These are phyloP conservation scores for Oscheius sp. DNA, from an alignment of 2,888 invertebrate genomes.

Conservation along the genomic window DNA sequence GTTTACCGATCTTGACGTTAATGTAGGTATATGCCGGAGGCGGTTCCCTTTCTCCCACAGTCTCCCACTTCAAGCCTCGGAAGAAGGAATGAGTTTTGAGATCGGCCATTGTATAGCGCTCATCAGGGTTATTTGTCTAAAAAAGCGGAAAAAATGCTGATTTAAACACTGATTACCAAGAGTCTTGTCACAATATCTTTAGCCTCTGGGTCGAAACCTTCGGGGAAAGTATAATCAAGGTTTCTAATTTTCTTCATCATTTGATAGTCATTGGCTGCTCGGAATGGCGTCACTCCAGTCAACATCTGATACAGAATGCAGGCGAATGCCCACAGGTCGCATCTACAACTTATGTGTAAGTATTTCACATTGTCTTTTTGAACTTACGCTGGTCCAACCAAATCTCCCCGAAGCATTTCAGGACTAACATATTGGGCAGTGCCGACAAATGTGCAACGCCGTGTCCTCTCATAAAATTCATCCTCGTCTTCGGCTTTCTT, in stretches of 20 bases:
- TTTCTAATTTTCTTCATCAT: constrained; percentile 93
- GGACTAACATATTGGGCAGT: constrained; percentile 99
- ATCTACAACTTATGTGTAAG: constrained; percentile 4
- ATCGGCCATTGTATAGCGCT: constrained; percentile 80
- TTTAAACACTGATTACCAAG: constrained; percentile 77
- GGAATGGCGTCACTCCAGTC: constrained; percentile 90
- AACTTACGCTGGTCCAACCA: constrained; percentile 60
- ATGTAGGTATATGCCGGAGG: constrained; percentile 79
- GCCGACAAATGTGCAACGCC: constrained; percentile 84
- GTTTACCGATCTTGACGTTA: constrained; percentile 77
- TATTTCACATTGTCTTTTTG: not conserved
- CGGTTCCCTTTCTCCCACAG: constrained; percentile 75
- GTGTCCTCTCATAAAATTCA: constrained; percentile 39
- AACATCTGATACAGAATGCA: constrained; percentile 83
- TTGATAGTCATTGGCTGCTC: constrained; percentile 89
- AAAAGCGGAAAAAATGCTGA: not conserved
- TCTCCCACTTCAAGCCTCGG: constrained; percentile 85
- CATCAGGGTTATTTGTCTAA: constrained; percentile 78
- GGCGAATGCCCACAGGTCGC: constrained; percentile 95
- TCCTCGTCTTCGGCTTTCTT: constrained; percentile 76
- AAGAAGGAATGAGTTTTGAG: constrained; percentile 90
- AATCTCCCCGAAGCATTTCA: constrained; percentile 82
- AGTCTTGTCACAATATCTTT: constrained; percentile 88
- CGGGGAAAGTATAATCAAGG: constrained; percentile 90
- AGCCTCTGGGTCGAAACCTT: constrained; percentile 87